A percentile compares a stretch with the other conserved stretches of the same genome.
These are phyloP conservation scores for Redunca redunca DNA, from an alignment of 2,113 vertebrate species.

Conservation along the genomic window DNA sequence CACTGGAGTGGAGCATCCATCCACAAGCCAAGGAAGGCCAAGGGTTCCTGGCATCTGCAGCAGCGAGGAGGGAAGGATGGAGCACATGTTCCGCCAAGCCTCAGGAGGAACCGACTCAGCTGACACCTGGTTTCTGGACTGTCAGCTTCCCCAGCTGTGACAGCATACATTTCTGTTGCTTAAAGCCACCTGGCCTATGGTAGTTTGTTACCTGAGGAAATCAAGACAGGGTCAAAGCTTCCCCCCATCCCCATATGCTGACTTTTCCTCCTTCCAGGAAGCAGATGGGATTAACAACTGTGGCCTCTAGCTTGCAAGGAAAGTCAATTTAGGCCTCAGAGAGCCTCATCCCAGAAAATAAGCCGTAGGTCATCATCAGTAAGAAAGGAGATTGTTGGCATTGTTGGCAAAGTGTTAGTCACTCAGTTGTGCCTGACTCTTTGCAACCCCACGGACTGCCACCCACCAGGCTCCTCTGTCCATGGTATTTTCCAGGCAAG, in stretches of 20 bases:
- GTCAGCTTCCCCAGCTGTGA: not conserved
- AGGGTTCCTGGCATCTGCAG: not conserved
- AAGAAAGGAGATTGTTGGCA: not conserved
- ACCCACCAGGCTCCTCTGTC: not conserved
- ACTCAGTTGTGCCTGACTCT: not conserved
- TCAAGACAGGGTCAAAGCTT: not conserved
- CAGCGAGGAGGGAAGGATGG: not conserved
- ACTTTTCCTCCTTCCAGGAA: not conserved
- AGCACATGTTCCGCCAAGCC: not conserved
- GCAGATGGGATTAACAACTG: not conserved
- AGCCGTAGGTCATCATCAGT: not conserved
- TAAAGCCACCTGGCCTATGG: not conserved
- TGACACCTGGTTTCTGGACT: not conserved
- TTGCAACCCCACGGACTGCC: not conserved
- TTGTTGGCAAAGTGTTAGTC: not conserved
- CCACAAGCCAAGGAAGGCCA: not conserved
- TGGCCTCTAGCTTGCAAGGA: not conserved
- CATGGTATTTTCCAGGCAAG: not conserved
- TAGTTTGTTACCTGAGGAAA: not conserved
- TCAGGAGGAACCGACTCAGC: not conserved
- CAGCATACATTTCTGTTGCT: not conserved
- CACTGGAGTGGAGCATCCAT: not conserved
- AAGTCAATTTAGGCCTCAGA: not conserved
- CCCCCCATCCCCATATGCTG: not conserved
- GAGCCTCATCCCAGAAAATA: not conserved